Percentiles rank a stretch among this genome's conserved stretches.
Evolutionary conservation across 2,888 invertebrate species (phyloP).

Genomic region (Dryococelus australis): DNA sequence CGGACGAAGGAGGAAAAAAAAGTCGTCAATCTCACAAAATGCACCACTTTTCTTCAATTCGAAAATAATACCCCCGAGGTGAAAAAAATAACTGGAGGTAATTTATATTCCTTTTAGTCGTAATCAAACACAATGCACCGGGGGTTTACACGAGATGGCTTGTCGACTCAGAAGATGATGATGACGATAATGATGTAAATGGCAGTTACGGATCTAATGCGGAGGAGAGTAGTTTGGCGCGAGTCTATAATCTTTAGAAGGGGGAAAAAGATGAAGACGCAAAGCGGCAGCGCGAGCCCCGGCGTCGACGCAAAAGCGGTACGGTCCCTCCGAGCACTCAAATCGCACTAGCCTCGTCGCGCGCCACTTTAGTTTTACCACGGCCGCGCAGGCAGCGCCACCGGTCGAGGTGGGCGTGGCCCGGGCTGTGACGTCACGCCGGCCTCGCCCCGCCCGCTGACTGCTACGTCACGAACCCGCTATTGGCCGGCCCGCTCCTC

Average conservation of each 20-base stretch:
- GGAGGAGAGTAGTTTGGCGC: background rate
- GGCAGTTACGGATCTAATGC: slow-evolving; percentile 33
- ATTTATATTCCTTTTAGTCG: slow-evolving; percentile 28
- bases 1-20: background rate
- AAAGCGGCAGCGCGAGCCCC: background rate
- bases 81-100: background rate
- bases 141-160: background rate
- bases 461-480: slow-evolving; percentile 34
- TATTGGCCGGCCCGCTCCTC: slow-evolving; percentile 35
- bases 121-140: slow-evolving; percentile 21
- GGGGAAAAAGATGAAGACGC: background rate
- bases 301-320: background rate
- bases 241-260: slow-evolving; percentile 21
- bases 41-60: slow-evolving; percentile 29
- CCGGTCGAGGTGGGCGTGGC: slow-evolving; percentile 38
- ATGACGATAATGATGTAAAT: slow-evolving; percentile 32
- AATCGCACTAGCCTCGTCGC: slow-evolving; percentile 33
- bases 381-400: slow-evolving; percentile 39
- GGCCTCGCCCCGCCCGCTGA: background rate
- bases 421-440: slow-evolving; percentile 28
- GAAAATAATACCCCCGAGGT: background rate
- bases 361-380: background rate
- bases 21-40: background rate
- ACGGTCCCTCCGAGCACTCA: slow-evolving; percentile 24
- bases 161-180: slow-evolving; percentile 23